These are phyloP conservation scores for Pelobates cultripes DNA, from an alignment of 2,797 vertebrate species.

Conservation along the genomic window DNA sequence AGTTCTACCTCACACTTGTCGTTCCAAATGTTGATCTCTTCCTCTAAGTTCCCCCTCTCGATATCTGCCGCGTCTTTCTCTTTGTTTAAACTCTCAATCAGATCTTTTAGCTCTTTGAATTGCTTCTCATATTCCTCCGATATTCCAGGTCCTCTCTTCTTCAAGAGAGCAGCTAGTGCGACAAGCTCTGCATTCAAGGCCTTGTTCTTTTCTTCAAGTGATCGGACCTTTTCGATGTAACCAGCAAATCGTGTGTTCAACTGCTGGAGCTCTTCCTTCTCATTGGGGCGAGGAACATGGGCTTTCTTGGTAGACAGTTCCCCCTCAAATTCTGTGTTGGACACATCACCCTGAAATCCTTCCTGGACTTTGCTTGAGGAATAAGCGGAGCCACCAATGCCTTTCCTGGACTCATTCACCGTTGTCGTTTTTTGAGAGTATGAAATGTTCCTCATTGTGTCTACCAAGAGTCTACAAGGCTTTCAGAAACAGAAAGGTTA, in stretches of 20 bases:
- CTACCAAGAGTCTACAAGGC: background rate
- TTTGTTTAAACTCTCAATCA: slow-evolving; percentile 74
- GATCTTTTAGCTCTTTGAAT: slow-evolving; percentile 78
- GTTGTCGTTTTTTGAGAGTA: slow-evolving; percentile 68
- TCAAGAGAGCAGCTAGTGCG: slow-evolving; percentile 67
- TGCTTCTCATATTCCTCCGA: slow-evolving; percentile 67
- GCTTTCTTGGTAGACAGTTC: slow-evolving; percentile 72
- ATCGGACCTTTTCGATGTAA: slow-evolving; percentile 73
- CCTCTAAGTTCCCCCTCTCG: slow-evolving; percentile 79
- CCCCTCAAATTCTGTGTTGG: slow-evolving; percentile 68
- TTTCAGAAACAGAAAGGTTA: slow-evolving; percentile 1
- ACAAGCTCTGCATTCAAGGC: slow-evolving; percentile 65
- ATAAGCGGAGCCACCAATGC: slow-evolving; percentile 29
- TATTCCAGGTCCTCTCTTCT: slow-evolving; percentile 67
- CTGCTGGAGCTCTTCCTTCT: slow-evolving; percentile 82
- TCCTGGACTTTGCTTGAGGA: slow-evolving; percentile 32
- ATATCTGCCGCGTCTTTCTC: slow-evolving; percentile 79
- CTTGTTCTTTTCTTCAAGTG: slow-evolving; percentile 75
- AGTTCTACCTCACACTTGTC: slow-evolving; percentile 81
- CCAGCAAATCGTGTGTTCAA: slow-evolving; percentile 75
- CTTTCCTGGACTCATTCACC: slow-evolving; percentile 63
- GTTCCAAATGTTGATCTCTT: slow-evolving; percentile 80
- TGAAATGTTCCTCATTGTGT: slow-evolving; percentile 62
- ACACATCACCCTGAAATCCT: slow-evolving; percentile 66
- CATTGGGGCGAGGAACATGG: slow-evolving; percentile 73